phyloP scores from a whole-genome alignment of 2,113 vertebrate species.

The Channa maculata region DNA sequence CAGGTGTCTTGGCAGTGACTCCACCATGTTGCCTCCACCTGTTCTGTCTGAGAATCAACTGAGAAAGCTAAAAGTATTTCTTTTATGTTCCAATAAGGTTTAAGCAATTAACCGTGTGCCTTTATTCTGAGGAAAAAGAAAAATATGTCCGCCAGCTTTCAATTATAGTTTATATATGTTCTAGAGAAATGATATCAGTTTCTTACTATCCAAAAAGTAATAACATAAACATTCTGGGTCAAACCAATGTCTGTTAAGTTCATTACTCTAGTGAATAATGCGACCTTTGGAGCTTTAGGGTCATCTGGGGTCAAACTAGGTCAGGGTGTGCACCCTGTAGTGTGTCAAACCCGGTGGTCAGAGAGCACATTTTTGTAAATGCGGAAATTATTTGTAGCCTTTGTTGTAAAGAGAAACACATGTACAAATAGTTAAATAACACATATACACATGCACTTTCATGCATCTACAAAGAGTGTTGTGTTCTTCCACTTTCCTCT shows the following conservation, averaged over 20 bases:
- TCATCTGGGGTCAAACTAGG: conserved; percentile 52
- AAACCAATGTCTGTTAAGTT: conserved; percentile 56
- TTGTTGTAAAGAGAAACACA: conserved; percentile 7
- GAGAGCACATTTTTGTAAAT: conserved; percentile 16
- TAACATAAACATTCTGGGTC: background rate
- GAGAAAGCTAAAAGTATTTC: conserved; percentile 20
- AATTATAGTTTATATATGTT: background rate
- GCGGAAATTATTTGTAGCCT: conserved; percentile 6
- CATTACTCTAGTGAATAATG: conserved; percentile 55
- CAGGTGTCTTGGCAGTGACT: conserved; percentile 60
- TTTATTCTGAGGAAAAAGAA: conserved; percentile 4
- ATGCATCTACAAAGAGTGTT: background rate
- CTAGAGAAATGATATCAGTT: background rate
- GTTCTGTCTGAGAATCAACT: conserved; percentile 18
- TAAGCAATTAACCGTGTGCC: background rate
- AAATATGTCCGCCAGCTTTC: background rate
- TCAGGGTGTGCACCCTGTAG: conserved; percentile 38
- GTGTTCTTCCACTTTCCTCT: background rate
- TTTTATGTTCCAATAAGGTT: conserved; percentile 2
- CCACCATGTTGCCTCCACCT: conserved; percentile 47
- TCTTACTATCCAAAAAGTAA: background rate
- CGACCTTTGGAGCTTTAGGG: conserved; percentile 52
- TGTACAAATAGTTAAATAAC: background rate
- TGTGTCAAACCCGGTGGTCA: conserved; percentile 41
- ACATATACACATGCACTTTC: background rate